A percentile compares a stretch with the other conserved stretches of the same genome.
Conservation (phyloP, 2,797 vertebrate genomes). For the Morelia viridis region DNA sequence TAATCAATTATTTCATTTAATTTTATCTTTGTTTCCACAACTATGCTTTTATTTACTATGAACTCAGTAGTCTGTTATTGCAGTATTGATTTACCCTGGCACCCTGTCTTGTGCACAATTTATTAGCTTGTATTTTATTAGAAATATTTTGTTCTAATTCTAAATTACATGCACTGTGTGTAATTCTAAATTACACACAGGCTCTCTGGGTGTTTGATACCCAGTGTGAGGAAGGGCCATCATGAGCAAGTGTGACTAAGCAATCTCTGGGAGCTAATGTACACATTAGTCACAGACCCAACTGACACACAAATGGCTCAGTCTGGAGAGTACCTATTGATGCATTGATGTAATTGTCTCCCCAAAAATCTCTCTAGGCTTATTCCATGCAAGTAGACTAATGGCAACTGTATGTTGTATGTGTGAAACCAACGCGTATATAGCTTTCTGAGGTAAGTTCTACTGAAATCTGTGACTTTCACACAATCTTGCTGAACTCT, state of each 20-base stretch:
- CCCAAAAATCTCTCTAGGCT: neutral
- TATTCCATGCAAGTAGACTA: neutral
- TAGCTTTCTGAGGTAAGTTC: neutral
- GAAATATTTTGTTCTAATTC: conserved; percentile 50
- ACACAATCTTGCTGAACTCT: neutral
- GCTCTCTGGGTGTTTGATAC: conserved; percentile 31
- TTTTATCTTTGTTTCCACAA: conserved; percentile 32
- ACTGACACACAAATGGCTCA: too few relatives aligned
- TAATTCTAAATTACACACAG: conserved; percentile 14
- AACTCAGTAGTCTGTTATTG: conserved; percentile 14
- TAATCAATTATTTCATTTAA: conserved; percentile 55
- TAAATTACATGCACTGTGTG: conserved; percentile 35
- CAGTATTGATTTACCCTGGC: conserved; percentile 28
- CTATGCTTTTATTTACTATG: conserved; percentile 45
- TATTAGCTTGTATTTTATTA: conserved; percentile 41
- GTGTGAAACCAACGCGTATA: neutral
- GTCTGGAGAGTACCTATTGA: neutral
- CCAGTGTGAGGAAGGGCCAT: neutral
- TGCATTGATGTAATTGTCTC: neutral
- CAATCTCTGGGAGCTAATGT: neutral
- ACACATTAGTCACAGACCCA: neutral
- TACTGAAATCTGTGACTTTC: neutral
- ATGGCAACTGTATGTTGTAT: neutral
- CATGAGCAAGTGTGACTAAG: neutral
- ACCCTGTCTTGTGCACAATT: conserved; percentile 35